These are phyloP conservation scores for Turritopsis dohrnii DNA, from an alignment of 30 jellyfish, hydroid and myxozoan species.

Conservation along the genomic window DNA sequence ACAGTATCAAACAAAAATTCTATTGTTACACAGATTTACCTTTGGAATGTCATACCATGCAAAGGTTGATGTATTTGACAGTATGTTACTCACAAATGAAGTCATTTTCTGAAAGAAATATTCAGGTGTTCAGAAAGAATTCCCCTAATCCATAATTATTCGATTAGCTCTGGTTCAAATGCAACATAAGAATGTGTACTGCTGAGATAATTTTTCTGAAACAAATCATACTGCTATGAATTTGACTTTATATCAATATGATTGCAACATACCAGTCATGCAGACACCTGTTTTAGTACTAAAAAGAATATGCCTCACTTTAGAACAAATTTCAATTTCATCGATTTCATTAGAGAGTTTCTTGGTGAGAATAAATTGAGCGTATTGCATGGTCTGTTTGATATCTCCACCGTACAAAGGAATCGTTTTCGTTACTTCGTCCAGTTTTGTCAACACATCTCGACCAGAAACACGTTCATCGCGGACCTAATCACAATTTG, in stretches of 20 bases:
- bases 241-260: no score
- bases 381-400: conserved; percentile 26
- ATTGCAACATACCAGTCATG: no score
- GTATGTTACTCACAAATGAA: conserved; percentile 42
- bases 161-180: no score
- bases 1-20: neutral
- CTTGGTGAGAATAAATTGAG: conserved; percentile 7
- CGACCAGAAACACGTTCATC: neutral
- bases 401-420: conserved; percentile 60
- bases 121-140: neutral
- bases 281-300: neutral
- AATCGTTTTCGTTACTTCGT: neutral
- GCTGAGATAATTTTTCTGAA: no score
- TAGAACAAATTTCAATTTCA: conserved; percentile 28
- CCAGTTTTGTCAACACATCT: neutral
- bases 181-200: no score
- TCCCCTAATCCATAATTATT: no score
- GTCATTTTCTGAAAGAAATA: conserved; percentile 24
- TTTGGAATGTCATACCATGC: conserved; percentile 65
- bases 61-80: conserved; percentile 25
- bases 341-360: conserved; percentile 12
- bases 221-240: no score
- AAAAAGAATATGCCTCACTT: neutral
- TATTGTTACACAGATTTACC: conserved; percentile 27
- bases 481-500: neutral